Evolutionary conservation across 2,797 vertebrate species (phyloP).

Genomic region (Gadopsis bispinosus): DNA sequence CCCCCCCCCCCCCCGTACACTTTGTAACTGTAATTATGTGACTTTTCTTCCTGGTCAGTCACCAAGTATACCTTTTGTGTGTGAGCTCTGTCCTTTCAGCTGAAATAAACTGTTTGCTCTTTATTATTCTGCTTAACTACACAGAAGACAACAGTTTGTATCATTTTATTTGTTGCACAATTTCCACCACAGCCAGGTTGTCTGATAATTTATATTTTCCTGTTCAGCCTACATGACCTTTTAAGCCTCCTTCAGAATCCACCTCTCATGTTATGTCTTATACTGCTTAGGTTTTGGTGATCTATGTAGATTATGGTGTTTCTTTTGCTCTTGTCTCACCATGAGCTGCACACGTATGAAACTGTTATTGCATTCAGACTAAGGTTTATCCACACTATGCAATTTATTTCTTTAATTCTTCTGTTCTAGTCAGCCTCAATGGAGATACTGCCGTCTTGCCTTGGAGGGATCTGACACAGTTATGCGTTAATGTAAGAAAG

Average conservation of each 20-base stretch:
- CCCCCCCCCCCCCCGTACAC: too few relatives aligned
- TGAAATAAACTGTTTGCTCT: too few relatives aligned
- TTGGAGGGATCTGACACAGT: background rate
- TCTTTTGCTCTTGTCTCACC: background rate
- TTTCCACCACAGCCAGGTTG: background rate
- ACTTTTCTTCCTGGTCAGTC: too few relatives aligned
- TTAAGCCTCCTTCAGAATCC: background rate
- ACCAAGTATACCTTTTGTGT: too few relatives aligned
- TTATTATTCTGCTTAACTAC: too few relatives aligned
- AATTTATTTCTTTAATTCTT: background rate
- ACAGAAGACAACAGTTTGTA: too few relatives aligned
- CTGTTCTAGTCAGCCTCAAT: background rate
- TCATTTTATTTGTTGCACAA: too few relatives aligned
- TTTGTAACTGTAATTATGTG: too few relatives aligned
- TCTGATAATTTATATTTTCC: background rate
- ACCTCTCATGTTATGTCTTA: background rate
- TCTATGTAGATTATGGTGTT: background rate
- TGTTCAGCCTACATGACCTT: background rate
- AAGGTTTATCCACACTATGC: background rate
- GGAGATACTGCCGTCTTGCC: background rate
- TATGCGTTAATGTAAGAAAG: background rate
- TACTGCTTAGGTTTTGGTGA: background rate
- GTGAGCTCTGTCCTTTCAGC: too few relatives aligned
- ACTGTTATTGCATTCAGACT: background rate
- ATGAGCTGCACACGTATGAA: background rate